Conservation (phyloP, 2,888 invertebrate species). For the Drosophila mimetica region DNA sequence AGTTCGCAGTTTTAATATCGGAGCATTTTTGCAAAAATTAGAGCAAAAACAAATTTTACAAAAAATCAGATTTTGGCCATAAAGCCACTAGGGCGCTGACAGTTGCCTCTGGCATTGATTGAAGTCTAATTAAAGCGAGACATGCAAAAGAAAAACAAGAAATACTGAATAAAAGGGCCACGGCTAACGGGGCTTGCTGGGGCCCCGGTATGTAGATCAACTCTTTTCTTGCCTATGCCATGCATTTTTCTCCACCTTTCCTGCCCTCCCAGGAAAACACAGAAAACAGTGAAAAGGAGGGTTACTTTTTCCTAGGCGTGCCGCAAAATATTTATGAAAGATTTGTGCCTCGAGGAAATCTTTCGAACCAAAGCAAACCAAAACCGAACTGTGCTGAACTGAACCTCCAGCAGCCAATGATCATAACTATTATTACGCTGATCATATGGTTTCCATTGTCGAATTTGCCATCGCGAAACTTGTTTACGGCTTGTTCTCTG, state of each 20-base stretch:
- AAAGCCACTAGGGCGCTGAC: constrained; percentile 58
- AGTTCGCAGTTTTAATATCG: too few species aligned
- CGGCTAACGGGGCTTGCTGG: constrained; percentile 50
- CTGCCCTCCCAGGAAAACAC: neutral
- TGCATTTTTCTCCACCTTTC: constrained; percentile 6
- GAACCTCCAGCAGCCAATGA: constrained; percentile 50
- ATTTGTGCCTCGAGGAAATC: constrained; percentile 25
- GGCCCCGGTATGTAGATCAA: constrained; percentile 48
- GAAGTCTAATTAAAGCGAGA: constrained; percentile 71
- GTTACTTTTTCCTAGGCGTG: constrained; percentile 36
- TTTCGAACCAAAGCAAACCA: neutral
- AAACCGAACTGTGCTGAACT: neutral
- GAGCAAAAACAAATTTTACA: too few species aligned
- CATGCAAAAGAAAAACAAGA: constrained; percentile 23
- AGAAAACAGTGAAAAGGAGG: constrained; percentile 21
- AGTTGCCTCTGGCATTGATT: constrained; percentile 69
- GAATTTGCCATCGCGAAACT: constrained; percentile 70
- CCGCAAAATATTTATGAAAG: constrained; percentile 37
- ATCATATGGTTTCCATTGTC: constrained; percentile 77
- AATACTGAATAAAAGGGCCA: constrained; percentile 36
- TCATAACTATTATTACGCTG: constrained; percentile 75
- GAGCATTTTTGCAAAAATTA: too few species aligned
- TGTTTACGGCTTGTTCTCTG: constrained; percentile 56
- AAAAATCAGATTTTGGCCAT: too few species aligned
- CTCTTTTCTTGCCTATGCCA: constrained; percentile 20